These are phyloP conservation scores for Rotaria macrura DNA, from an alignment of 2,888 invertebrate genomes.

Conservation along the genomic window DNA sequence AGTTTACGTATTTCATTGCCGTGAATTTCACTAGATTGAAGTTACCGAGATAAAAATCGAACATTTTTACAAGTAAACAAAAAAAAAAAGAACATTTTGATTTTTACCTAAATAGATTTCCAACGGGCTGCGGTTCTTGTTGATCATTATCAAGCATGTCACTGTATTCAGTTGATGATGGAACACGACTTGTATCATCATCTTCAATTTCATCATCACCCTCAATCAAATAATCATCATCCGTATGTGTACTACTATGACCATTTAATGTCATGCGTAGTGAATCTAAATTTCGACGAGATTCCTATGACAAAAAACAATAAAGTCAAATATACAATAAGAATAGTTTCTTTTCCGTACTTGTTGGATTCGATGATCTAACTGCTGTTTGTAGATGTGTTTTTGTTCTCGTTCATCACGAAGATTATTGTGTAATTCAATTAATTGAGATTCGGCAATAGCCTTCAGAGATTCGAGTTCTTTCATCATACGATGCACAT, in stretches of 20 bases:
- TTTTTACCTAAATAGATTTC: not conserved
- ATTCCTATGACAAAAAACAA: not conserved
- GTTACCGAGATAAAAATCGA: too few species aligned
- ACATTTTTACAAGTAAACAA: too few species aligned
- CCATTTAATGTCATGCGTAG: not conserved
- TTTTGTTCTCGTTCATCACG: slow-evolving; percentile 92
- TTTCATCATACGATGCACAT: slow-evolving; percentile 54
- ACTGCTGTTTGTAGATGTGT: slow-evolving; percentile 81
- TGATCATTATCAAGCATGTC: not conserved
- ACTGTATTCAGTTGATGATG: not conserved
- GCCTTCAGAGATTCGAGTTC: slow-evolving; percentile 77
- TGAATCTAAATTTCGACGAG: slow-evolving; percentile 1
- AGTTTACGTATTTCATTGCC: slow-evolving; percentile 8
- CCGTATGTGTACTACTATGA: not conserved
- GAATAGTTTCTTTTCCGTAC: not conserved
- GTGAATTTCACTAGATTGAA: not conserved
- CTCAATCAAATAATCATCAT: not conserved
- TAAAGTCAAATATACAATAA: not conserved
- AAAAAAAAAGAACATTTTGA: too few species aligned
- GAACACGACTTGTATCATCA: not conserved
- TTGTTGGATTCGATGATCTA: slow-evolving; percentile 58
- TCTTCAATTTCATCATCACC: not conserved
- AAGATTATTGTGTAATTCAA: slow-evolving; percentile 83
- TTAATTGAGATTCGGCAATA: slow-evolving; percentile 87
- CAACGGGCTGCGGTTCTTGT: not conserved